Base-by-base conservation (phyloP, 2,797 vertebrate species). In the Cephalopachus bancanus region DNA sequence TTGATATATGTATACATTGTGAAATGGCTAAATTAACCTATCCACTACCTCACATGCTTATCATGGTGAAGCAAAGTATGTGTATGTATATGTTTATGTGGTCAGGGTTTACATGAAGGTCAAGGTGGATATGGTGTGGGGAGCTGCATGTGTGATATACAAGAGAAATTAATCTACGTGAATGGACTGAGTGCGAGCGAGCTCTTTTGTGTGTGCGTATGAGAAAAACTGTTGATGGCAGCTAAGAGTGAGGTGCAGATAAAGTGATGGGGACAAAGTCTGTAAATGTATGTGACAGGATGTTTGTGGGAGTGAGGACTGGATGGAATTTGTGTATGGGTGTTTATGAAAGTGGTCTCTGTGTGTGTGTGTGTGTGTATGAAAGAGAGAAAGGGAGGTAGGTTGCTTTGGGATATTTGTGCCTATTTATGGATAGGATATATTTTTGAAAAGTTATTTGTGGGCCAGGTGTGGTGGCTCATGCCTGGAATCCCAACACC, bases 391-490 rank as follows among this genome's bases (percentile, higher is more conserved):
- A 7, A 80, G 62, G 22, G 17, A 74, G 11, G 7, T 5, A 44
- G 15, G n/a, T 90, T 86, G 19, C 17, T 69, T 81, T 44, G 89
- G 44, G 79, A 83, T 30, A 75, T 75, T 7, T 91, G 16, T 74
- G 33, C n/a, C 30, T 94, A 67, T 53, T 87, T 89, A 84, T 78
- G 71, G 12, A 78, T 19, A 72, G 76, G 6, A 19, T 87, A 59
- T 81, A 10, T 75, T 91, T 95, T 69, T 90, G 16, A 69, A 84
- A 79, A 65, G 51, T 89, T 37, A 51, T 86, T 69, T 86, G 60
- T 83, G 44, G 44, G 44, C 44, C 44, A 44, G 44, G 4, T 44
- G 44, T 44, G 44, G 44, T 44, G 44, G 44, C 44, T 44, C 44
- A 44, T 44, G 44, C 44, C 44, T 44, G 44, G 44, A 44, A 5